phyloP scores from a whole-genome alignment of 1,140 invertebrate genomes.

The Rhagoletis pomonella region DNA sequence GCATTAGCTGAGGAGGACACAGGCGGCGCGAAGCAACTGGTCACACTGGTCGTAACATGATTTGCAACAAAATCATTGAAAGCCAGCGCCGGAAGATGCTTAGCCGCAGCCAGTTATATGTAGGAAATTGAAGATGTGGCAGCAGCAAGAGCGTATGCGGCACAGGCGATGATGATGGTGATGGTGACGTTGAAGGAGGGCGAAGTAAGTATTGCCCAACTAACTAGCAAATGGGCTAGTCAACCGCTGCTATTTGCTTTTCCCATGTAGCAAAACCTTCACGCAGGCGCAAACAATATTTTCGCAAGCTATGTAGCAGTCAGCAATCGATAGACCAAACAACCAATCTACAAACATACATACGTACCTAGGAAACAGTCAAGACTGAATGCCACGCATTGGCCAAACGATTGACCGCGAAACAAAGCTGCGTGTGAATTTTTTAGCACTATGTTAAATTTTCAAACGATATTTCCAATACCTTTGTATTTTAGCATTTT shows the following conservation, averaged over 20 bases:
- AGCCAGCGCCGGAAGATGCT: neutral
- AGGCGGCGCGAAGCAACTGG: neutral
- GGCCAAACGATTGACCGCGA: constrained; percentile 14
- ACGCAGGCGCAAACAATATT: constrained; percentile 1
- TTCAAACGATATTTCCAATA: neutral
- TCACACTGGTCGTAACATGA: neutral
- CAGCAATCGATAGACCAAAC: neutral
- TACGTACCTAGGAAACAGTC: neutral
- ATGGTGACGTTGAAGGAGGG: neutral
- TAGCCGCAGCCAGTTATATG: neutral
- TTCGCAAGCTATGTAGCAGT: neutral
- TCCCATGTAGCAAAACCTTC: constrained; percentile 37
- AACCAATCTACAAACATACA: neutral
- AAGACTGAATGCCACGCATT: neutral
- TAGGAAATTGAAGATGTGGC: neutral
- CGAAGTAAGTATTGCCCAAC: neutral
- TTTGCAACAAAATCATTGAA: neutral
- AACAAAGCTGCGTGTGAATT: constrained; percentile 21
- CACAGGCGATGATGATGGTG: neutral
- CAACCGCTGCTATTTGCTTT: constrained; percentile 25
- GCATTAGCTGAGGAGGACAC: neutral
- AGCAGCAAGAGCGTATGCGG: neutral
- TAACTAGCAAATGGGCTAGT: neutral
- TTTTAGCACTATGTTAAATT: constrained; percentile 49
- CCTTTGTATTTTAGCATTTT: neutral